Percentiles rank a stretch among this genome's conserved stretches.
Evolutionary conservation across 1,140 invertebrate genomes (phyloP).

Genomic region (Cydia strobilella): DNA sequence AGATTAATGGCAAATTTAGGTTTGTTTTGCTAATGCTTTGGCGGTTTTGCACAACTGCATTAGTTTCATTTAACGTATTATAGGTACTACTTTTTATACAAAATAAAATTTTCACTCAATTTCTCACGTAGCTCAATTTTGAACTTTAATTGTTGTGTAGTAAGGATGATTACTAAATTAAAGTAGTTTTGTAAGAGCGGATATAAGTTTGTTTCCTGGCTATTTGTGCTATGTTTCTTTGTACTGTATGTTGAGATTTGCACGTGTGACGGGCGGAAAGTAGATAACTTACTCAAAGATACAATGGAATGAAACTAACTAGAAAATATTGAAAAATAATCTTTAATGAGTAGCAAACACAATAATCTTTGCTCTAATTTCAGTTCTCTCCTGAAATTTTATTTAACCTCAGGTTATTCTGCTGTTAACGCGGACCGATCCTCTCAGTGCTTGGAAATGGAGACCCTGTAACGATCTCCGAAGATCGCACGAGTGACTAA

Average conservation of each 20-base stretch:
- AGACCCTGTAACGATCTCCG: too few species aligned
- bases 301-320: background rate
- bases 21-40: conserved; percentile 15
- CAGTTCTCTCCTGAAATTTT: too few species aligned
- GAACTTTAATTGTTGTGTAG: background rate
- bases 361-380: background rate
- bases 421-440: too few species aligned
- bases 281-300: conserved; percentile 18
- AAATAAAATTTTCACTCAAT: background rate
- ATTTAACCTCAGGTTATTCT: too few species aligned
- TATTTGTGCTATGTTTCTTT: background rate
- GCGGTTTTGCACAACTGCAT: conserved; percentile 28
- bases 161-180: background rate
- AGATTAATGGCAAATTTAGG: background rate
- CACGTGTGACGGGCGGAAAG: conserved; percentile 14
- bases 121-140: background rate
- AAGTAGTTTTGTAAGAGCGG: background rate
- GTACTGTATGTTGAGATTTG: background rate
- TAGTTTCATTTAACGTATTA: conserved; percentile 24
- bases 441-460: too few species aligned
- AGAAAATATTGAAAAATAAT: background rate
- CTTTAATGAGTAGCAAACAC: background rate
- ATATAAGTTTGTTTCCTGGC: background rate
- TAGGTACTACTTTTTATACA: background rate
- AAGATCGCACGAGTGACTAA: too few species aligned